phyloP scores from a whole-genome alignment of 2,113 vertebrate genomes.

The Mola mola region DNA sequence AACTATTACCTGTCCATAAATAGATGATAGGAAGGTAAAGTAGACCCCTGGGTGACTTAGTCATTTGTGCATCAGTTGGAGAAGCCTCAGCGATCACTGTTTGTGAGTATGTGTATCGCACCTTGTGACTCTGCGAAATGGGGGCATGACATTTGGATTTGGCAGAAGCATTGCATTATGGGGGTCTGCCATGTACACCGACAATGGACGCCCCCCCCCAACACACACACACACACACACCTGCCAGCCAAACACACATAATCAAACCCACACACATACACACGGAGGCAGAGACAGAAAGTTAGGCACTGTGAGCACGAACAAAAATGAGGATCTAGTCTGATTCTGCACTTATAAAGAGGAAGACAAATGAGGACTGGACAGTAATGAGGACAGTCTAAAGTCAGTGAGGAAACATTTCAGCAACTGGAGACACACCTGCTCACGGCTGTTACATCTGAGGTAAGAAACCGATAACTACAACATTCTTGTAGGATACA shows the following conservation, averaged over 20 bases:
- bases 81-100: conserved; percentile 4
- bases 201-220: conserved; percentile 45
- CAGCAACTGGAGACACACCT: conserved; percentile 58
- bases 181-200: conserved; percentile 61
- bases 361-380: neutral
- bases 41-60: conserved; percentile 47
- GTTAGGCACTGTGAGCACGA: too few relatives aligned
- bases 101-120: conserved; percentile 9
- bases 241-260: conserved; percentile 9
- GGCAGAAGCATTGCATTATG: conserved; percentile 60
- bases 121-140: conserved; percentile 27
- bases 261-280: conserved; percentile 10
- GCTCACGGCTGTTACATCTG: conserved; percentile 60
- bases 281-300: neutral
- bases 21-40: conserved; percentile 71
- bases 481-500: conserved; percentile 24
- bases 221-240: conserved; percentile 8
- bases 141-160: conserved; percentile 36
- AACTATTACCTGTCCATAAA: conserved; percentile 65
- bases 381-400: conserved; percentile 23
- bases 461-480: conserved; percentile 74
- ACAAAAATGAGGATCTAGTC: too few relatives aligned
- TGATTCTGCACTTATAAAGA: conserved; percentile 4
- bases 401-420: conserved; percentile 10
- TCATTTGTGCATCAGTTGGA: conserved; percentile 48